phyloP scores from a whole-genome alignment of 2,888 invertebrate species.

The Brachyptera risi region DNA sequence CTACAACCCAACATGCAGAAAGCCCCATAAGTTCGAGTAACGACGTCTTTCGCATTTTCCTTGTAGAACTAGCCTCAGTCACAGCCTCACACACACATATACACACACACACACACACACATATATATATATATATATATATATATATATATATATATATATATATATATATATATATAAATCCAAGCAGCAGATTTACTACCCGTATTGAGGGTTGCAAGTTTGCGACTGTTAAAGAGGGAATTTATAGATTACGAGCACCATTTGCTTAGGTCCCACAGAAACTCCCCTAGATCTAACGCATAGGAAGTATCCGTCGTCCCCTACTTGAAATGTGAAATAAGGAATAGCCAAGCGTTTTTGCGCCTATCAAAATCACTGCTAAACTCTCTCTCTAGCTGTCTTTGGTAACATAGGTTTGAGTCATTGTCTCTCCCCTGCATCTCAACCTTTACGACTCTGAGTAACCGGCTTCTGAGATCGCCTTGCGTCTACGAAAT shows the following conservation, averaged over 20 bases:
- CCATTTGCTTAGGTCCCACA: conserved; percentile 26
- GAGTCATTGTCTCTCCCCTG: background rate
- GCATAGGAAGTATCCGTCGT: background rate
- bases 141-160: too few relatives aligned
- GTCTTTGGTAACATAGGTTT: conserved; percentile 1
- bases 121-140: too few relatives aligned
- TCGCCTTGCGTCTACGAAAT: too few relatives aligned
- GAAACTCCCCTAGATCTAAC: conserved; percentile 5
- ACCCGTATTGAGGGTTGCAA: background rate
- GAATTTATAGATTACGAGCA: conserved; percentile 25
- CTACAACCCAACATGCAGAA: too few relatives aligned
- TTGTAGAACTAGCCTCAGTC: too few relatives aligned
- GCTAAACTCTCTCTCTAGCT: background rate
- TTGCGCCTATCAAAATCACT: conserved; percentile 21
- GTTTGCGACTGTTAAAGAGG: conserved; percentile 15
- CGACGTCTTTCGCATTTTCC: too few relatives aligned
- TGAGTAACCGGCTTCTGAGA: too few relatives aligned
- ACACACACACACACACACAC: too few relatives aligned
- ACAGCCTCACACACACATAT: too few relatives aligned
- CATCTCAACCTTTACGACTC: too few relatives aligned
- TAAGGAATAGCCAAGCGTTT: conserved; percentile 8
- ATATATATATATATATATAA: too few relatives aligned
- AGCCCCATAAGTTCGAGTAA: too few relatives aligned
- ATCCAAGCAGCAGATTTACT: conserved; percentile 11
- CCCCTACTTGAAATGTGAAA: background rate